Conservation (phyloP, 1,140 invertebrate genomes). For the Aphidius gifuensis region DNA sequence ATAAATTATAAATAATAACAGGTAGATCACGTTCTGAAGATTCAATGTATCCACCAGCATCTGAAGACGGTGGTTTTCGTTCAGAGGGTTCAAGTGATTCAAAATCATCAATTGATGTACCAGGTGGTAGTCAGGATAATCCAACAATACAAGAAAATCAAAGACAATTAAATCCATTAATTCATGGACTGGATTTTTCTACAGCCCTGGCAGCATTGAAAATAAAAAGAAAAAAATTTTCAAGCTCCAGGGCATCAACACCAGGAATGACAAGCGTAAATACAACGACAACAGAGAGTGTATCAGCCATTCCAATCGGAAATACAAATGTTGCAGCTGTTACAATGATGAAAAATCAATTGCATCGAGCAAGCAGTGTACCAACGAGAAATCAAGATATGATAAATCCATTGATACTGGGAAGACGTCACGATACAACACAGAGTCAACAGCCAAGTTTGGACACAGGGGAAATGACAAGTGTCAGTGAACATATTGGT, state of each 20-base stretch:
- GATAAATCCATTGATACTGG: slow-evolving; percentile 33
- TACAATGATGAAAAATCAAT: slow-evolving; percentile 37
- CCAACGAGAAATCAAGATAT: slow-evolving; percentile 57
- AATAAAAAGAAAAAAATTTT: slow-evolving; percentile 77
- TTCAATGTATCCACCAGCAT: slow-evolving; percentile 66
- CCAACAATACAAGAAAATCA: slow-evolving; percentile 6
- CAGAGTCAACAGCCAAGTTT: slow-evolving; percentile 56
- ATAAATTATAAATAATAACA: slow-evolving; percentile 5
- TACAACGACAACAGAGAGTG: slow-evolving; percentile 40
- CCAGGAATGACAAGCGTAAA: slow-evolving; percentile 55
- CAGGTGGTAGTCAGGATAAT: slow-evolving; percentile 20
- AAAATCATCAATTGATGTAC: slow-evolving; percentile 46
- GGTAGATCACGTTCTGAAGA: slow-evolving; percentile 67
- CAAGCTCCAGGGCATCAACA: slow-evolving; percentile 67
- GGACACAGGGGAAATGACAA: slow-evolving; percentile 49
- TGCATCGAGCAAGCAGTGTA: slow-evolving; percentile 64
- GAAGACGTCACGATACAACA: slow-evolving; percentile 52
- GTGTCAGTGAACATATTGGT: slow-evolving; percentile 41
- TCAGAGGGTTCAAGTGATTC: slow-evolving; percentile 50
- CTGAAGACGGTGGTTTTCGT: slow-evolving; percentile 47
- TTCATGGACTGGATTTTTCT: slow-evolving; percentile 32
- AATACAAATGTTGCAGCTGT: slow-evolving; percentile 31
- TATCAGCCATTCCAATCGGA: slow-evolving; percentile 26
- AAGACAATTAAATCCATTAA: slow-evolving; percentile 29
- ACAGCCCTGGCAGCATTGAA: slow-evolving; percentile 67